phyloP scores from a whole-genome alignment of 2,888 invertebrate species.

The Plebejus anna region DNA sequence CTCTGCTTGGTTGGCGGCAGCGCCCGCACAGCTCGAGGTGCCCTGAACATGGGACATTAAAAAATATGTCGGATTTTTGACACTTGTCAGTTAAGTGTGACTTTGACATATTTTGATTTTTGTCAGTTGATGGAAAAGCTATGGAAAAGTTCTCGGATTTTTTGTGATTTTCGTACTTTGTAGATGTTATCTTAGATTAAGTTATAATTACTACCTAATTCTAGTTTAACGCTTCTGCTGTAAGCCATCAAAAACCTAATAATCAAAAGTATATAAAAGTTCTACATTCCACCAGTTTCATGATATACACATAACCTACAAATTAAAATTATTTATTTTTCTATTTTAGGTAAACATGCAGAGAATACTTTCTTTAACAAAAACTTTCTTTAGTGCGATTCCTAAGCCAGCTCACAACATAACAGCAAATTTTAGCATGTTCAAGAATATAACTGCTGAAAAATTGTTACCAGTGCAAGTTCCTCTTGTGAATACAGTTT shows the following conservation, averaged over 20 bases:
- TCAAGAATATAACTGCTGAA: slow-evolving; percentile 45
- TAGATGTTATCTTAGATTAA: background rate
- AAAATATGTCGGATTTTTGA: no score
- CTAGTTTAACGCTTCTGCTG: background rate
- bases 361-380: slow-evolving; percentile 52
- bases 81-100: no score
- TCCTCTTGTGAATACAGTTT: slow-evolving; percentile 53
- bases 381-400: slow-evolving; percentile 43
- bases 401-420: slow-evolving; percentile 40
- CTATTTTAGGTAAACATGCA: slow-evolving; percentile 44
- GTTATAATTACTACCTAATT: no score
- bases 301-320: background rate
- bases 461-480: slow-evolving; percentile 48
- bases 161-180: no score
- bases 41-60: no score
- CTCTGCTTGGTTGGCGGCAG: no score
- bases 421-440: slow-evolving; percentile 45
- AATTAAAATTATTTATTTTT: background rate
- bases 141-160: no score
- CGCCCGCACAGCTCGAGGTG: no score
- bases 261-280: background rate
- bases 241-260: background rate
- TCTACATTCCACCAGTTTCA: background rate
- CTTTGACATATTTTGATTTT: no score
- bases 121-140: no score